Conservation (phyloP, 1,140 invertebrate genomes). For the Colletes latitarsis region DNA sequence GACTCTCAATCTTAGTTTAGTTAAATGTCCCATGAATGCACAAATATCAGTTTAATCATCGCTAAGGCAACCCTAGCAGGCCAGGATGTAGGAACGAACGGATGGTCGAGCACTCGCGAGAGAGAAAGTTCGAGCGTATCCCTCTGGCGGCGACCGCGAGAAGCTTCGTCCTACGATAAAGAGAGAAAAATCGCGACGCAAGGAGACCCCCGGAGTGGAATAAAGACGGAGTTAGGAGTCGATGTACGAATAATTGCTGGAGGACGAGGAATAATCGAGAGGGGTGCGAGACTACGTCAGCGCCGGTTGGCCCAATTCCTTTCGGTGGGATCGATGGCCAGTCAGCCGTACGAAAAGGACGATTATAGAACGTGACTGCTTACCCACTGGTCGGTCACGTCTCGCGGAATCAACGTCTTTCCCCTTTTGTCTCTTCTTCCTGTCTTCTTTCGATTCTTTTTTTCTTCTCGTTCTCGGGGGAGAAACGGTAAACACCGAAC, state of each 20-base stretch:
- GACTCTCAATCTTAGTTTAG: no score
- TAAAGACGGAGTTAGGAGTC: slow-evolving; percentile 27
- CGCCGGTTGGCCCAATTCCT: slow-evolving; percentile 74
- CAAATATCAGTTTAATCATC: no score
- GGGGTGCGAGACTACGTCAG: slow-evolving; percentile 69
- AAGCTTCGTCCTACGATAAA: no score
- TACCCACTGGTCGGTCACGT: slow-evolving; percentile 22
- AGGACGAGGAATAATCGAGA: slow-evolving; percentile 67
- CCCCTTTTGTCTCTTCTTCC: not conserved
- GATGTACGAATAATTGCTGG: slow-evolving; percentile 72
- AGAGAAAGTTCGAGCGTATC: no score
- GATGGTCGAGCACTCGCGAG: no score
- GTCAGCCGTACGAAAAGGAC: slow-evolving; percentile 37
- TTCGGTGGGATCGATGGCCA: slow-evolving; percentile 73
- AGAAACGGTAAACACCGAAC: slow-evolving; percentile 18
- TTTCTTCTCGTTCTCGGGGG: not conserved
- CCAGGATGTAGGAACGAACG: no score
- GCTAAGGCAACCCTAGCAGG: no score
- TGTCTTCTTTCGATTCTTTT: not conserved
- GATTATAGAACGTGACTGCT: slow-evolving; percentile 19
- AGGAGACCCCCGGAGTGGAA: no score
- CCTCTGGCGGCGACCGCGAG: no score
- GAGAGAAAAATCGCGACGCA: no score
- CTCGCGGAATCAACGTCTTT: slow-evolving; percentile 22
- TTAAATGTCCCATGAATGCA: no score